phyloP scores from a whole-genome alignment of 1,140 invertebrate genomes.

The Vanessa atalanta region DNA sequence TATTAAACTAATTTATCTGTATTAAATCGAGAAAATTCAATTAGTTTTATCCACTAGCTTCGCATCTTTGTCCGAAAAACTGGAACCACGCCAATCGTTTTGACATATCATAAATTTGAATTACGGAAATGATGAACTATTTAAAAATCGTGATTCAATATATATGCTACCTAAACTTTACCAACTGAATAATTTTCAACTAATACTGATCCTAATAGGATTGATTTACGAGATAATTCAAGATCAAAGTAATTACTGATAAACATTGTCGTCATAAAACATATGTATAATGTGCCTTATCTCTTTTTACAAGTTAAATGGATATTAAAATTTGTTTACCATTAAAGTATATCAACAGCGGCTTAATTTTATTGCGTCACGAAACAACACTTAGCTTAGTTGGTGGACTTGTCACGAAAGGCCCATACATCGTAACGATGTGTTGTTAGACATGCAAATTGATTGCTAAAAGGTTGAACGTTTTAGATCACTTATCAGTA shows the following conservation, averaged over 20 bases:
- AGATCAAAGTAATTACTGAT: not conserved
- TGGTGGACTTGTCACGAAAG: conserved; percentile 11
- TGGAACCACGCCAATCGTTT: conserved; percentile 11
- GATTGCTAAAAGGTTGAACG: not conserved
- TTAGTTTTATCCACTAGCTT: conserved; percentile 10
- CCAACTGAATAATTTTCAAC: not conserved
- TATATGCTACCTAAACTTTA: too few species aligned
- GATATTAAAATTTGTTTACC: not conserved
- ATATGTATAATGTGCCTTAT: not conserved
- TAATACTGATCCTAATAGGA: not conserved
- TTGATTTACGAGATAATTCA: not conserved
- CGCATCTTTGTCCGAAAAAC: not conserved
- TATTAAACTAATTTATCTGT: not conserved
- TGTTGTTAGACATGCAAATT: conserved; percentile 11
- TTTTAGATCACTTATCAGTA: not conserved
- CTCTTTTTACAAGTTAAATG: conserved; percentile 8
- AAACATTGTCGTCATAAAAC: not conserved
- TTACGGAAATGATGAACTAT: conserved; percentile 5
- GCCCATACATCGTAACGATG: not conserved
- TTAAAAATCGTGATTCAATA: conserved; percentile 11
- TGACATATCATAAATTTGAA: conserved; percentile 10
- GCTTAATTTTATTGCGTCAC: conserved; percentile 12
- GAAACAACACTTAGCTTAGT: conserved; percentile 15
- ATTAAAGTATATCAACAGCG: not conserved
- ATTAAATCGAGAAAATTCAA: not conserved